Base-by-base conservation (phyloP, 2,113 vertebrate species). In the Cephalopholis sonnerati region DNA sequence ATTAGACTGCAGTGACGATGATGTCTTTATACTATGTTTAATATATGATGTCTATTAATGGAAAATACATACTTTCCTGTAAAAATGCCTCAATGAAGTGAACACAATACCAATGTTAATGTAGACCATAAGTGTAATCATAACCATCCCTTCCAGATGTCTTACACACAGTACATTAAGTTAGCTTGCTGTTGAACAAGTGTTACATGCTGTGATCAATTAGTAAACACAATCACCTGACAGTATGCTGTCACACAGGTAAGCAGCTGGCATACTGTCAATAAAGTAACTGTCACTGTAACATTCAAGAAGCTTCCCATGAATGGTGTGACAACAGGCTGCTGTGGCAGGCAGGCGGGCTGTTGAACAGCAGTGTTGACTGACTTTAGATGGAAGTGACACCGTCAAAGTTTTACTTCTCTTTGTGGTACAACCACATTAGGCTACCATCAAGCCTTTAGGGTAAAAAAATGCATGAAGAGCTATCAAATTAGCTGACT, bases 281-380 rank as follows among this genome's bases (percentile, higher is more conserved):
- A 79, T 83, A 73, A 72, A 57, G 80, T 71, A 79, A 75, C 55
- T 24, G 74, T 68, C 59, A 87, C 89, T 90, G 80, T 84, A 87
- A 85, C 81, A 79, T 84, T 91, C 90, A 92, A 90, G 90, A 92
- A 92, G 84, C 29, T 92, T 92, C 92, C 74, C 64, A 66, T 92
- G 65, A 81, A 86, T 80, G 68, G 80, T 41, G 59, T 67, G 41
- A 81, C 65, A 82, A 75, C 84, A 82, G 29, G 55, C 62, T 83
- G 70, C 79, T 78, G 77, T 77, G 72, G 65, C 57, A 87, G 78
- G 77, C 25, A 29, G 17, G 57, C 10, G 64, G 44, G 63, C 16
- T 48, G 69, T 59, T 84, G 55, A 81, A 58, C 59, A 78, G 44
- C 48, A 54, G 16, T 48, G 10, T 44, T 59, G 20, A 50, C 25